These are phyloP conservation scores for Plutella xylostella DNA, from an alignment of 2,888 invertebrate genomes.

Conservation along the genomic window DNA sequence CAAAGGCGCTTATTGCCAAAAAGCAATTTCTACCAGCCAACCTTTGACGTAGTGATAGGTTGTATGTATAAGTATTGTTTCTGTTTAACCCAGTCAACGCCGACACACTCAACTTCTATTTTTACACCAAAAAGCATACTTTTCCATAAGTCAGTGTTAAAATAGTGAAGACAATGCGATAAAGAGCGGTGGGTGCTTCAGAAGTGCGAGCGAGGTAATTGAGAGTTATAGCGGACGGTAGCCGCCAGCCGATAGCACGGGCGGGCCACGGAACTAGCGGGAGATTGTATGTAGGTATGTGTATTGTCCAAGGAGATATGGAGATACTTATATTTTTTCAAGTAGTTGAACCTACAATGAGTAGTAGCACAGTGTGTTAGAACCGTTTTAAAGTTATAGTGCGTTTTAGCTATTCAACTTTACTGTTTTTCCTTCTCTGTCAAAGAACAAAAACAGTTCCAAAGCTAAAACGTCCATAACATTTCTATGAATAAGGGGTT, in stretches of 20 bases:
- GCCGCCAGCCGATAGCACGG: slow-evolving; percentile 5
- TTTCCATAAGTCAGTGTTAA: too few relatives aligned
- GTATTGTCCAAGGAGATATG: not conserved
- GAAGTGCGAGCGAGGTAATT: slow-evolving; percentile 12
- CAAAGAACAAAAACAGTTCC: not conserved
- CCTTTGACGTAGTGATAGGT: too few relatives aligned
- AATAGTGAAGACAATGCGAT: not conserved
- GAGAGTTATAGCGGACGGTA: slow-evolving; percentile 14
- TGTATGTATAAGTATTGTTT: too few relatives aligned
- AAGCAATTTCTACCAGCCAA: too few relatives aligned
- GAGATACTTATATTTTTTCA: too few relatives aligned
- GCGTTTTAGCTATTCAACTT: not conserved
- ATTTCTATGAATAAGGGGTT: too few relatives aligned
- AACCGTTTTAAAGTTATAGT: not conserved
- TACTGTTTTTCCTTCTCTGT: not conserved
- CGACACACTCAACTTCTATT: too few relatives aligned
- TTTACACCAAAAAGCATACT: too few relatives aligned
- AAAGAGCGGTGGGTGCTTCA: slow-evolving; percentile 1
- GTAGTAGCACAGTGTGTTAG: not conserved
- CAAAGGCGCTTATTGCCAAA: too few relatives aligned
- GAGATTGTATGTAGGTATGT: not conserved
- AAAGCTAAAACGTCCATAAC: not conserved
- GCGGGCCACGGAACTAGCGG: not conserved
- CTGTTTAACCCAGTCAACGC: too few relatives aligned
- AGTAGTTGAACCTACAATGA: not conserved